These are phyloP conservation scores for Lasioglossum marginatum DNA, from an alignment of 2,888 invertebrate genomes.

Conservation along the genomic window DNA sequence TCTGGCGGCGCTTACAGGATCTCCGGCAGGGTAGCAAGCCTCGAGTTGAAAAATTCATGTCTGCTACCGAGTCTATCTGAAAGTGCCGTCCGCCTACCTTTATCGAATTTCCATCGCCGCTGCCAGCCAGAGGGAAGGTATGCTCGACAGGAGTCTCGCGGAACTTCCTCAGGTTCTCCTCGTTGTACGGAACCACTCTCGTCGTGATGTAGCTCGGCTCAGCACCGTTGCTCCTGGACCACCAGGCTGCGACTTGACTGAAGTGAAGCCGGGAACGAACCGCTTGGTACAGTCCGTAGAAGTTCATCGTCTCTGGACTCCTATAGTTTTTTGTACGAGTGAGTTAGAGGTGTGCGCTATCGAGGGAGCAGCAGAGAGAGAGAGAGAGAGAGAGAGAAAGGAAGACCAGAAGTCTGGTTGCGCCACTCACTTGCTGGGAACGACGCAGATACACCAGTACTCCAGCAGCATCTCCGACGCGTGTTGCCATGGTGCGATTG, in stretches of 20 bases:
- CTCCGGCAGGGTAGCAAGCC: neutral
- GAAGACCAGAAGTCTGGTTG: neutral
- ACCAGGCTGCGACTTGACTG: constrained; percentile 98
- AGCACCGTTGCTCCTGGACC: constrained; percentile 85
- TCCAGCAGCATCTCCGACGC: constrained; percentile 89
- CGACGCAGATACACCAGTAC: constrained; percentile 92
- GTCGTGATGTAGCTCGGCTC: constrained; percentile 85
- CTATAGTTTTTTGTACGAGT: constrained; percentile 66
- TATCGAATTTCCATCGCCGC: constrained; percentile 88
- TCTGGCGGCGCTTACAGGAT: neutral
- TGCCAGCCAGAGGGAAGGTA: constrained; percentile 90
- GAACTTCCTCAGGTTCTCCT: constrained; percentile 82
- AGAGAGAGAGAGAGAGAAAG: neutral
- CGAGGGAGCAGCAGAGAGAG: neutral
- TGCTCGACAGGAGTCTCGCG: constrained; percentile 87
- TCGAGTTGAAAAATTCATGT: neutral
- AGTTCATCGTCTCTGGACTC: constrained; percentile 83
- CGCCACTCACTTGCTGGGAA: constrained; percentile 86
- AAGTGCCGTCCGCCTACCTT: constrained; percentile 84
- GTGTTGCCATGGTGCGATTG: constrained; percentile 80
- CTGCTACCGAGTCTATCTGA: neutral
- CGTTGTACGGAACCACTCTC: constrained; percentile 77
- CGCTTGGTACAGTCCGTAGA: constrained; percentile 94
- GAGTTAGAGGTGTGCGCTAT: neutral
- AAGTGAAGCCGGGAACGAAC: constrained; percentile 98